A percentile compares a stretch with the other conserved stretches of the same genome.
These are phyloP conservation scores for Aelia acuminata DNA, from an alignment of 2,888 invertebrate genomes.

Conservation along the genomic window DNA sequence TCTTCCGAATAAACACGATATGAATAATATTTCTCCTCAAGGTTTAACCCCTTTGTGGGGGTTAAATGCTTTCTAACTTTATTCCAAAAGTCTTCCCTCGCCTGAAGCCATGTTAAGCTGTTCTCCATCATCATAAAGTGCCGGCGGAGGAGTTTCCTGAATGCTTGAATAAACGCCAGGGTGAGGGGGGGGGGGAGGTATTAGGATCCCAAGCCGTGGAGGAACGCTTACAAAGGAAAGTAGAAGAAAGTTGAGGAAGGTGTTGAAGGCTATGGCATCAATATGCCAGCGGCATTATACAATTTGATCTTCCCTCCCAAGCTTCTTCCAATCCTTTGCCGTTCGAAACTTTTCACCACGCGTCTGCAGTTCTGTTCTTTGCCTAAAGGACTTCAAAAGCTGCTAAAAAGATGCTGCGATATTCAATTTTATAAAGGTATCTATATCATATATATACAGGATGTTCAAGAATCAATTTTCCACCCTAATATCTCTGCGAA, in stretches of 20 bases:
- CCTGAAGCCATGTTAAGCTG: conserved; percentile 11
- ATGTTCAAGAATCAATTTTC: too few relatives aligned
- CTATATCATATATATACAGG: too few relatives aligned
- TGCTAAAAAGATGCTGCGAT: background rate
- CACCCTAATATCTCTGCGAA: background rate
- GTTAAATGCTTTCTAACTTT: conserved; percentile 21
- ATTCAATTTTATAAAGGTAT: too few relatives aligned
- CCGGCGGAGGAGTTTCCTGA: background rate
- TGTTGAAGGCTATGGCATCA: background rate
- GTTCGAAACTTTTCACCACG: background rate
- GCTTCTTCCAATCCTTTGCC: background rate
- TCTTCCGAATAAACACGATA: background rate
- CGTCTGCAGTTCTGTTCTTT: background rate
- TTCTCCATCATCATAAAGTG: conserved; percentile 25
- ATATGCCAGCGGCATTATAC: background rate
- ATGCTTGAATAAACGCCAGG: conserved; percentile 1
- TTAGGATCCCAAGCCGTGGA: background rate
- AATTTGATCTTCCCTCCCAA: background rate
- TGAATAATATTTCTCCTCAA: background rate
- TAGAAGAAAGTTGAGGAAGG: background rate
- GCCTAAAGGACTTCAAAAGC: background rate
- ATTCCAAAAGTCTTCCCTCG: conserved; percentile 7
- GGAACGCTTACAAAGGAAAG: background rate
- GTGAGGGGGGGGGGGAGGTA: background rate
- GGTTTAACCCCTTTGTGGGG: background rate